Evolutionary conservation across 2,113 vertebrate genomes (phyloP), one percentile per base, ranked within the genome.

Genomic region (Polyodon spathula): DNA sequence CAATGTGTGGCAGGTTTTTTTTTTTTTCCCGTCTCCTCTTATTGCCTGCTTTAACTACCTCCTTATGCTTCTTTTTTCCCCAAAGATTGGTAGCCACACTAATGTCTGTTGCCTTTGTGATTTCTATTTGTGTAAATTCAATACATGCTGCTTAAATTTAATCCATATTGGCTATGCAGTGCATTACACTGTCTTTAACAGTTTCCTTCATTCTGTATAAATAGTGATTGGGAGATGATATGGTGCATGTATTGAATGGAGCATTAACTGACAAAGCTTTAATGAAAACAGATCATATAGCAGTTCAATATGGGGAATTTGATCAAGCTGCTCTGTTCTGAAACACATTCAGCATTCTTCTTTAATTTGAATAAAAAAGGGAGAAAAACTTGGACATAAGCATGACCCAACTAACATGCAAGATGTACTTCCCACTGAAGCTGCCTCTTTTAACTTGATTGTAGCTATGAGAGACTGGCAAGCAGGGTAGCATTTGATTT

Each of bases 1-100:
- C 84, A 77, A 82, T 83, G 81, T 80, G 76, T 88, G 87, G 85
- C 84, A 85, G 84, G 85, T 84, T 27, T 85, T 82, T 86, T 84
- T 27, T 85, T 82, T 86, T 87, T 86, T 83, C 69, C 43, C 39
- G 14, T 11, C 15, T 12, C 6, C 51, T 55, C 37, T 15, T 16
- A 17, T 15, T 42, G 7, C 12, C 6, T 5, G 8, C 11, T 44
- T 42, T 50, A 40, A 55, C 40, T n/a, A 43, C 7, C 58, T 64
- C 57, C 46, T 51, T 64, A 42, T 59, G 56, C 48, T 59, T 41
- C 44, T 10, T 56, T 38, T 39, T 6, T 11, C 48, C 16, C 11
- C 48, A 17, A 10, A 14, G 10, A 37, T 37, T 46, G 17, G 5
- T 2, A 9, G 37, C n/a, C 43, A 2, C 62, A 46, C 44, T 46